phyloP scores from a whole-genome alignment of 2,888 invertebrate genomes.

The Calameuta filiformis region DNA sequence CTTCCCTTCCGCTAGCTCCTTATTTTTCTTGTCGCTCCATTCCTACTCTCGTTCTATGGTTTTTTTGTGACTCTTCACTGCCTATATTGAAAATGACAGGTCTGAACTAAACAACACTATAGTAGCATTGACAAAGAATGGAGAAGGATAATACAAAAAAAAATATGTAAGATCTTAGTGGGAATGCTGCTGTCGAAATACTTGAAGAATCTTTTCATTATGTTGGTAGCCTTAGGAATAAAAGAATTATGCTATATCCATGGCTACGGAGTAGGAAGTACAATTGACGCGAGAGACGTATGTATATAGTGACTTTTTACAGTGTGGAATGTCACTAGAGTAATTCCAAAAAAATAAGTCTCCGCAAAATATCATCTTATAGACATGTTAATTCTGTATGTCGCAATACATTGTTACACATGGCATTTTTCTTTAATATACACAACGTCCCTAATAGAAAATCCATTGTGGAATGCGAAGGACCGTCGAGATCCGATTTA shows the following conservation, averaged over 20 bases:
- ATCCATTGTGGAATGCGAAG: neutral
- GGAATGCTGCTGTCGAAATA: neutral
- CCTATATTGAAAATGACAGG: neutral
- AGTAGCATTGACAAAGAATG: neutral
- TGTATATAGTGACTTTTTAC: no score
- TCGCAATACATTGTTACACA: neutral
- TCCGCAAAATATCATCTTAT: no score
- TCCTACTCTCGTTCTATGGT: neutral
- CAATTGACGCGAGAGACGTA: no score
- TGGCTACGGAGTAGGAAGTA: no score
- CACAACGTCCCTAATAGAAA: neutral
- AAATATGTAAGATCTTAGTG: neutral
- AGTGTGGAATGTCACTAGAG: no score
- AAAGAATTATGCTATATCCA: neutral
- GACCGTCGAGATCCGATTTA: neutral
- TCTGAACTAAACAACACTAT: neutral
- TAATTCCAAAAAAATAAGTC: no score
- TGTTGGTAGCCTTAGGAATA: neutral
- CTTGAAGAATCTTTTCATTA: neutral
- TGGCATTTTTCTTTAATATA: neutral
- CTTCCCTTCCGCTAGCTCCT: neutral
- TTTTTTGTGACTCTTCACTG: neutral
- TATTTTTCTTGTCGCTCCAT: neutral
- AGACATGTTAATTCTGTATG: no score
- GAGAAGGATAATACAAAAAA: neutral